A percentile compares a stretch with the other conserved stretches of the same genome.
Evolutionary conservation across 2,797 vertebrate species (phyloP).

Genomic region (Melanotaenia parkinsoni): DNA sequence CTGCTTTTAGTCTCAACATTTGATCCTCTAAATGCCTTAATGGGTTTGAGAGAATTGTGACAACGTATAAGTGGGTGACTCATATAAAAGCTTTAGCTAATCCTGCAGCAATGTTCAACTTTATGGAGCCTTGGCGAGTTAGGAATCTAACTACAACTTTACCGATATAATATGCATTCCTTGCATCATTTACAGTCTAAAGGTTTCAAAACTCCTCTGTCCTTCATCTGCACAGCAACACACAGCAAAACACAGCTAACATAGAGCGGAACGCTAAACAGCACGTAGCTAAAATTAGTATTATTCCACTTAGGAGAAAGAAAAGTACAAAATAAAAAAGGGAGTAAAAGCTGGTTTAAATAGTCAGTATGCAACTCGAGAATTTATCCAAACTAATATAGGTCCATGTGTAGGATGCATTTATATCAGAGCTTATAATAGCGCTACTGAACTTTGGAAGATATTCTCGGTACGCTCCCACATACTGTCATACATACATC

Average conservation of each 20-base stretch:
- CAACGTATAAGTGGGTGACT: not conserved
- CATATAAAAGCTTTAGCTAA: not conserved
- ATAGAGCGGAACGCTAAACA: not conserved
- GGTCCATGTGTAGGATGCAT: not conserved
- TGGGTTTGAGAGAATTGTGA: not conserved
- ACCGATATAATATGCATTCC: not conserved
- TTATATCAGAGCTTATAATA: not conserved
- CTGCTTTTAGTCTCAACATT: not conserved
- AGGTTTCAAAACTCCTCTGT: not conserved
- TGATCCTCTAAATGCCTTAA: conserved; percentile 7
- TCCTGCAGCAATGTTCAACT: not conserved
- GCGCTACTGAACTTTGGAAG: too few relatives aligned
- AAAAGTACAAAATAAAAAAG: not conserved
- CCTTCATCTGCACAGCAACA: not conserved
- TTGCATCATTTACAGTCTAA: not conserved
- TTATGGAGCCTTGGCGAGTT: not conserved
- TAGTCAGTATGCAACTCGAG: not conserved
- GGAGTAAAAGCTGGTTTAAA: not conserved
- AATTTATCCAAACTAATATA: too few relatives aligned
- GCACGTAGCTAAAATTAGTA: not conserved
- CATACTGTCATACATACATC: too few relatives aligned
- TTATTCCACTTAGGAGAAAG: not conserved
- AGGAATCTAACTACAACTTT: not conserved
- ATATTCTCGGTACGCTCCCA: too few relatives aligned
- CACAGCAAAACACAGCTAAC: not conserved